These are phyloP conservation scores for Callocephalon fimbriatum DNA, from an alignment of 2,113 vertebrate genomes.

Conservation along the genomic window DNA sequence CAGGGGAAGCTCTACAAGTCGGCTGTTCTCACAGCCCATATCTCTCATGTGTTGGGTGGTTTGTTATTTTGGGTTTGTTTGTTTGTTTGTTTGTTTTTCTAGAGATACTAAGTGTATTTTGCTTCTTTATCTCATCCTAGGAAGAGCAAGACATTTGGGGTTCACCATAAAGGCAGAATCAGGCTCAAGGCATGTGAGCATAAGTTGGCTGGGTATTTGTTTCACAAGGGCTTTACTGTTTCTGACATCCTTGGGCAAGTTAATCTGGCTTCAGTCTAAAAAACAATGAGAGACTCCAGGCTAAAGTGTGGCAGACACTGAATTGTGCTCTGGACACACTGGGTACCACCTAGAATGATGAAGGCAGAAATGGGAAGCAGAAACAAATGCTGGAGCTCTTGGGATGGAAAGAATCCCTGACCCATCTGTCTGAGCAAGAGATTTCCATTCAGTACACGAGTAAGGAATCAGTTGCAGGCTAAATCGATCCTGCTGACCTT, in stretches of 20 bases:
- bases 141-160: not conserved
- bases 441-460: rapidly evolving
- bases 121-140: not conserved
- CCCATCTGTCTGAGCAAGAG: not conserved
- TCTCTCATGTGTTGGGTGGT: not conserved
- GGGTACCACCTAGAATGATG: not conserved
- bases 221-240: not conserved
- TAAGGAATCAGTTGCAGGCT: not conserved
- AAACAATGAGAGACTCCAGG: not conserved
- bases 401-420: not conserved
- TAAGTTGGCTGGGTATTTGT: not conserved
- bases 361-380: not conserved
- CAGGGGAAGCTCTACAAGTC: not conserved
- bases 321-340: not conserved
- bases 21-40: not conserved
- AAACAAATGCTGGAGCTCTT: not conserved
- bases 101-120: not conserved
- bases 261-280: not conserved
- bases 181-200: not conserved
- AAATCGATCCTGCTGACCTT: not conserved
- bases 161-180: not conserved
- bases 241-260: not conserved
- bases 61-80: not conserved
- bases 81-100: not conserved
- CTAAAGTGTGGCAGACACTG: not conserved